A percentile compares a stretch with the other conserved stretches of the same genome.
phyloP scores from a whole-genome alignment of 2,888 invertebrate genomes.

The Polymixis lichenea region DNA sequence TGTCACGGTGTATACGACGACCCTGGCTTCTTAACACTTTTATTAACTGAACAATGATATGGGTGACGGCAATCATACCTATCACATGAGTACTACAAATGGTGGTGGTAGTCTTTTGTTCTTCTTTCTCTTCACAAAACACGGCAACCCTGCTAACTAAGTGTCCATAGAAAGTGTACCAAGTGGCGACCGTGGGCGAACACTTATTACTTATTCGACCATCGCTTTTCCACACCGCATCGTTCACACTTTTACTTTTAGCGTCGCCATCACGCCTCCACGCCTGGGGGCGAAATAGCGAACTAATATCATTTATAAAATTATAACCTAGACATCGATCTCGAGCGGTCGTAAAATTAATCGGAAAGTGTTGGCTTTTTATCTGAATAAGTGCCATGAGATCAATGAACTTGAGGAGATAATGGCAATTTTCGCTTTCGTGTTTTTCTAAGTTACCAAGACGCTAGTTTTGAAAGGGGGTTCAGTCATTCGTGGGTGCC shows the following conservation, averaged over 20 bases:
- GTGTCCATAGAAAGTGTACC: conserved; percentile 66
- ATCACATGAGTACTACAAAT: not conserved
- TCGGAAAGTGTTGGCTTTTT: conserved; percentile 19
- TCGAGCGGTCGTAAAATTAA: conserved; percentile 26
- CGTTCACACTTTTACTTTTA: conserved; percentile 85
- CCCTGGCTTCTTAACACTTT: too few species aligned
- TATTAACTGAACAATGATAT: too few species aligned
- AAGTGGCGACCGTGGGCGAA: conserved; percentile 67
- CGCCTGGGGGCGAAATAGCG: conserved; percentile 56
- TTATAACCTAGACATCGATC: conserved; percentile 43
- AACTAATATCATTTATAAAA: conserved; percentile 43
- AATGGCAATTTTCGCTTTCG: not conserved
- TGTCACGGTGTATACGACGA: too few species aligned
- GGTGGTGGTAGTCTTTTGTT: too few species aligned
- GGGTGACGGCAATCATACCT: too few species aligned
- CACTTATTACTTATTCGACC: conserved; percentile 68
- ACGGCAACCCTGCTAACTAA: conserved; percentile 43
- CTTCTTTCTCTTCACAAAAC: not conserved
- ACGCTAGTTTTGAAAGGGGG: not conserved
- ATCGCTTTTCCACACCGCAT: conserved; percentile 64
- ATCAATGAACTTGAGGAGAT: not conserved
- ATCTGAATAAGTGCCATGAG: conserved; percentile 13
- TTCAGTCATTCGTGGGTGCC: not conserved
- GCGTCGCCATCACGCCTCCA: conserved; percentile 59
- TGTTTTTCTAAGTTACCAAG: not conserved